phyloP scores from a whole-genome alignment of 2,888 invertebrate genomes.

The Athetis lepigone region DNA sequence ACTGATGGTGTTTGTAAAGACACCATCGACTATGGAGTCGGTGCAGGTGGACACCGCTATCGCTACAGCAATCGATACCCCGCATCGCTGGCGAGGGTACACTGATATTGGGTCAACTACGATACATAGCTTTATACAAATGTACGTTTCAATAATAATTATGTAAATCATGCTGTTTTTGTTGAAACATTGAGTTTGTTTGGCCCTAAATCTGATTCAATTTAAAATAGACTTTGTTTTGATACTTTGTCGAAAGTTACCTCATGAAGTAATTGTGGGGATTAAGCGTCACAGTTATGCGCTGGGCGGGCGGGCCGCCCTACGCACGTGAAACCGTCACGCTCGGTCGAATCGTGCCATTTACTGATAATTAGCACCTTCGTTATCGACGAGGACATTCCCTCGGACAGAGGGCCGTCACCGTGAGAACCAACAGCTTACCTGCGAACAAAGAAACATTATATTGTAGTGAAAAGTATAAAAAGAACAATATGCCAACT shows the following conservation, averaged over 20 bases:
- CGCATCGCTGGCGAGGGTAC: constrained; percentile 10
- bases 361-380: constrained; percentile 20
- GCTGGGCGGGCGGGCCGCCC: constrained; percentile 9
- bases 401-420: background rate
- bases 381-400: constrained; percentile 23
- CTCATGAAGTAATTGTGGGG: background rate
- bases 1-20: constrained; percentile 29
- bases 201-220: background rate
- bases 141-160: background rate
- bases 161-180: background rate
- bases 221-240: background rate
- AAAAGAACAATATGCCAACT: constrained; percentile 4
- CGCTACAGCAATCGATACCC: constrained; percentile 37
- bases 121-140: background rate
- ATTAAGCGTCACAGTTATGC: constrained; percentile 1
- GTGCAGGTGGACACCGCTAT: constrained; percentile 1
- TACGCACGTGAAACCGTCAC: constrained; percentile 7
- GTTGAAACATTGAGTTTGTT: background rate
- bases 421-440: constrained; percentile 47
- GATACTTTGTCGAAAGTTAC: background rate
- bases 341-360: constrained; percentile 2
- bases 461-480: constrained; percentile 8
- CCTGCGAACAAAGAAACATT: constrained; percentile 35
- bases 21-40: constrained; percentile 22
- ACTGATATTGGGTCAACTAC: background rate